phyloP scores from a whole-genome alignment of 2,113 vertebrate genomes.

The Paedocypris sp. region DNA sequence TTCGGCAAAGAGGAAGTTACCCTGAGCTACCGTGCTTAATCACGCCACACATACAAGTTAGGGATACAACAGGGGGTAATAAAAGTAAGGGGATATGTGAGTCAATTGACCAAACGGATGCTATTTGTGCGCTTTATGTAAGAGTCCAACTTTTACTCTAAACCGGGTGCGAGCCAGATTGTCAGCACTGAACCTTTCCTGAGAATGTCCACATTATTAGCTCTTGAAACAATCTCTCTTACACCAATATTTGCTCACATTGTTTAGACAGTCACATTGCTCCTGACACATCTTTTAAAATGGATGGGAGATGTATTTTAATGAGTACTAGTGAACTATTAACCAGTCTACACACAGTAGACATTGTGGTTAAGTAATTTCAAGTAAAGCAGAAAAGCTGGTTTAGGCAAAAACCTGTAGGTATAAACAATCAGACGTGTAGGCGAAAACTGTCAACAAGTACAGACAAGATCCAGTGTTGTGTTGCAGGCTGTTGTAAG shows the following conservation, averaged over 20 bases:
- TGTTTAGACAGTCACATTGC: no score
- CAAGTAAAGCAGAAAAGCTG: conserved; percentile 6
- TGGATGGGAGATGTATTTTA: no score
- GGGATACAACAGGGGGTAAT: conserved; percentile 6
- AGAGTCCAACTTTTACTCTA: no score
- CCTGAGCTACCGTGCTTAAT: conserved; percentile 42
- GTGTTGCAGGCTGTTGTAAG: neutral
- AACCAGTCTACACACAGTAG: neutral
- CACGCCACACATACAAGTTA: conserved; percentile 49
- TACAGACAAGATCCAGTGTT: neutral
- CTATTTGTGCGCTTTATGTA: neutral
- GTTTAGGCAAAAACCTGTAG: neutral
- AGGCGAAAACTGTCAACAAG: no score
- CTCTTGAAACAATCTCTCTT: no score
- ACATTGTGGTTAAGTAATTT: neutral
- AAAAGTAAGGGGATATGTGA: neutral
- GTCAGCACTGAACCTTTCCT: no score
- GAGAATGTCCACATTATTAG: no score
- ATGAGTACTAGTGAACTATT: neutral
- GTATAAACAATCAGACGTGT: neutral
- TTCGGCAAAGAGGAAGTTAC: conserved; percentile 39
- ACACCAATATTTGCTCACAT: no score
- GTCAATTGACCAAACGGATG: neutral
- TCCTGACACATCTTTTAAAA: no score
- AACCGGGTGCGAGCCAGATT: no score